Evolutionary conservation across 2,797 vertebrate genomes (phyloP), one percentile per base, ranked within the genome.

Genomic region (Tokudaia tokunoshimensis): DNA sequence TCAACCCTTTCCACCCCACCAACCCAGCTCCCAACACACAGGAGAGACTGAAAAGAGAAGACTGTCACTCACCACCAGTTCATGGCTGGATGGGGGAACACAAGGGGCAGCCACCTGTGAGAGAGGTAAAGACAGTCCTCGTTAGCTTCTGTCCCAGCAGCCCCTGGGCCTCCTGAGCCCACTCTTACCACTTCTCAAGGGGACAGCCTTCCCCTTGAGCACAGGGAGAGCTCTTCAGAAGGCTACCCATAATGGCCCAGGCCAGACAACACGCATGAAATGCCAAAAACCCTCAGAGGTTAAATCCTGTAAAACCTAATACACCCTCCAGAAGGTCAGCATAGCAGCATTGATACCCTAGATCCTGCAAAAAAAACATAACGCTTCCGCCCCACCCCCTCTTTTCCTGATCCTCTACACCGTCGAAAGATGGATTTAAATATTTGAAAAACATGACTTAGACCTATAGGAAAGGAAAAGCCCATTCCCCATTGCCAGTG

Each of bases 71-170:
- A 94, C 98, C 98, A 98, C 98, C 98, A 91, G 96, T 87, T 99
- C 98, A 99, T 98, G 98, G 98, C 91, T 99, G 97, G 97, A 96
- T 41, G 97, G 55, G 12, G 98, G 98, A 70, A 98, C 84, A 61
- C 98, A 99, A 74, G 98, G 98, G 70, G 97, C 98, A 96, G 98
- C 98, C 87, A 98, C 98, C 98, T 99, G 97, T 70, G 96, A 87
- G 97, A 93, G 22, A 97, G 97, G 75, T 70, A 98, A 84, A 98
- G 67, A 95, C 37, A 98, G 26, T 65, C 31, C 6, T 52, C 87
- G 89, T 99, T 97, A 99, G 97, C 78, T 59, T 74, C 84, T 63
- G 37, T 82, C 75, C 70, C 72, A 57, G 86, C 37, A 84, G 83
- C 13, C 57, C 9, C 44, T 34, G 22, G 29, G 31, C 57, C 86